phyloP scores from a whole-genome alignment of 2,888 invertebrate genomes.

The Apamea epomidion region DNA sequence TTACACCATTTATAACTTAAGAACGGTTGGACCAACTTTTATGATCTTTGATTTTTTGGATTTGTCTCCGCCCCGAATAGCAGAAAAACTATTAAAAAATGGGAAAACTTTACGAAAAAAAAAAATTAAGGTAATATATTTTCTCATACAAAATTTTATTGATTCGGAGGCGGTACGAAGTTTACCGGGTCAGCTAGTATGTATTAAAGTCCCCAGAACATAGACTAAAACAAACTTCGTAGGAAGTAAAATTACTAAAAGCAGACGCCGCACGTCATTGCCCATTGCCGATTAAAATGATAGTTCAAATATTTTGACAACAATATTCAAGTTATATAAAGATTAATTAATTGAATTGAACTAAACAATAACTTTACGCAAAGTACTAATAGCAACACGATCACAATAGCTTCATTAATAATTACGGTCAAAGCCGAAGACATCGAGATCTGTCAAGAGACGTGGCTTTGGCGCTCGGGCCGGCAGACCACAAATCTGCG shows the following conservation, averaged over 20 bases:
- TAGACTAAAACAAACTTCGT: background rate
- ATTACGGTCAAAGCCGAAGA: conserved; percentile 76
- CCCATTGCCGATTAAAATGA: background rate
- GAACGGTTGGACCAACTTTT: background rate
- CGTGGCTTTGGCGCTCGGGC: conserved; percentile 73
- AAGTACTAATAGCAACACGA: conserved; percentile 37
- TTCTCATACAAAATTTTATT: background rate
- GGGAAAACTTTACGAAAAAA: background rate
- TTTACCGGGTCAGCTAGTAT: background rate
- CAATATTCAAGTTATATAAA: background rate
- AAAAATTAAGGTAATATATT: background rate
- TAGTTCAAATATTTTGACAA: background rate
- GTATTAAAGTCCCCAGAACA: background rate
- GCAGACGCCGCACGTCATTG: background rate
- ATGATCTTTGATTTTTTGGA: background rate
- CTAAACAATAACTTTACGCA: conserved; percentile 26
- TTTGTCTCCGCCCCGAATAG: background rate
- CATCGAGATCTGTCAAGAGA: conserved; percentile 75
- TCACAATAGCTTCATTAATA: conserved; percentile 78
- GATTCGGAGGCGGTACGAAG: background rate
- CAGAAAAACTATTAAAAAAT: background rate
- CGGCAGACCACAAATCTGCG: conserved; percentile 88
- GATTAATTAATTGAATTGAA: conserved; percentile 26
- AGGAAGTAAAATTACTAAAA: background rate
- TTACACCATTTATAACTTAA: background rate